Conservation (phyloP, 2,797 vertebrate genomes). For the Notoglanidium macrostoma region DNA sequence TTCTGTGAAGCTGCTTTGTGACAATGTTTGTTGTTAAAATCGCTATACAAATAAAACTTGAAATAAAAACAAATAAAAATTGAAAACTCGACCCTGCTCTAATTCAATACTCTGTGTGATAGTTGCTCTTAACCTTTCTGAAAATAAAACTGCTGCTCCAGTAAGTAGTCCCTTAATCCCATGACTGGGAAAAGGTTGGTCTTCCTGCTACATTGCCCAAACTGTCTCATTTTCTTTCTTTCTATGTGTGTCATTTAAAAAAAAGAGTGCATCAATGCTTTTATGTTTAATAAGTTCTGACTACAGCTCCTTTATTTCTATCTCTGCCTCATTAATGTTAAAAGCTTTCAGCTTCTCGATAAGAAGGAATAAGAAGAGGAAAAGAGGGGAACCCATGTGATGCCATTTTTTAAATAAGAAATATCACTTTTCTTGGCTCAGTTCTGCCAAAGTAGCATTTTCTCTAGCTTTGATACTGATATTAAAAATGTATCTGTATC, state of each 20-base stretch:
- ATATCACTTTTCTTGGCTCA: background rate
- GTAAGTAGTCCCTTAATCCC: background rate
- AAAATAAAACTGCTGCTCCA: background rate
- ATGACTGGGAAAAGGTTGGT: background rate
- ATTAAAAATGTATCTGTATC: background rate
- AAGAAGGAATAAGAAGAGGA: background rate
- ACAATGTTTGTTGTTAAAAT: too few species aligned
- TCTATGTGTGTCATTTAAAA: background rate
- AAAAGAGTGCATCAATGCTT: background rate
- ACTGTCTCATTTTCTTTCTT: background rate
- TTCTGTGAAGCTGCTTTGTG: too few species aligned
- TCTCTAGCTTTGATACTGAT: background rate
- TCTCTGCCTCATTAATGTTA: background rate
- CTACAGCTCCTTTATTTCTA: background rate
- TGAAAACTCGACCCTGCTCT: background rate
- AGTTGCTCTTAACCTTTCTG: background rate
- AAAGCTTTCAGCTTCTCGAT: background rate
- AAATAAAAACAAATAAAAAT: too few species aligned
- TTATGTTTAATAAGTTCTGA: slow-evolving; percentile 1
- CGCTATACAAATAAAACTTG: too few species aligned
- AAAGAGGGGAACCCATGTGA: background rate
- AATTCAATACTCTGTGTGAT: background rate
- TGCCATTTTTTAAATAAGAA: background rate
- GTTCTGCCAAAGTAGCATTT: background rate
- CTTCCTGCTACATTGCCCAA: background rate